These are phyloP conservation scores for Onychomys torridus DNA, from an alignment of 2,797 vertebrate genomes.

Conservation along the genomic window DNA sequence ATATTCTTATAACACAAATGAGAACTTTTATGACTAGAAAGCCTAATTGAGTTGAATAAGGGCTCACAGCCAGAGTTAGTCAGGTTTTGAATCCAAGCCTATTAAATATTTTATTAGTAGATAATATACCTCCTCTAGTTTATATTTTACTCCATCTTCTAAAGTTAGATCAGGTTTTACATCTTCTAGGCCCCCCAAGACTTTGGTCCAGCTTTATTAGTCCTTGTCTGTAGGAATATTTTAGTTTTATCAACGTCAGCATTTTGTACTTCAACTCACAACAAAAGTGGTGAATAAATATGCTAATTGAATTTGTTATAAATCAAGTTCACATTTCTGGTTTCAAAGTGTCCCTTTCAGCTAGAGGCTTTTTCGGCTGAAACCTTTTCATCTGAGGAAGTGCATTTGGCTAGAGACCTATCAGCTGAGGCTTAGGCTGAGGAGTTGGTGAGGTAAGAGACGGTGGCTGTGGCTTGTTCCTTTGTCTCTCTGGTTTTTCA, in stretches of 20 bases:
- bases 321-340: background rate
- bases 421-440: no score
- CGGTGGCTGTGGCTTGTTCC: no score
- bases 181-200: background rate
- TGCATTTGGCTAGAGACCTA: no score
- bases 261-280: background rate
- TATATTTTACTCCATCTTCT: slow-evolving; percentile 27
- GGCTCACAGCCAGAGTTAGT: background rate
- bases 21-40: slow-evolving; percentile 46
- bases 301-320: slow-evolving; percentile 40
- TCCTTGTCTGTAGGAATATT: background rate
- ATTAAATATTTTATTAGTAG: slow-evolving; percentile 50
- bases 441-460: no score
- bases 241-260: background rate
- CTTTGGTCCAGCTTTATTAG: background rate
- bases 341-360: no score
- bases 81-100: background rate
- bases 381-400: no score
- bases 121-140: background rate
- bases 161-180: background rate
- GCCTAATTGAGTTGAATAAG: slow-evolving; percentile 40
- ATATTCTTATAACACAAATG: slow-evolving; percentile 37
- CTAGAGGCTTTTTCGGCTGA: background rate
- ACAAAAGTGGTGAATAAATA: background rate
- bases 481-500: no score